A percentile compares a stretch with the other conserved stretches of the same genome.
Conservation (phyloP, 2,888 invertebrate species). For the Liopterus haemorrhoidalis region DNA sequence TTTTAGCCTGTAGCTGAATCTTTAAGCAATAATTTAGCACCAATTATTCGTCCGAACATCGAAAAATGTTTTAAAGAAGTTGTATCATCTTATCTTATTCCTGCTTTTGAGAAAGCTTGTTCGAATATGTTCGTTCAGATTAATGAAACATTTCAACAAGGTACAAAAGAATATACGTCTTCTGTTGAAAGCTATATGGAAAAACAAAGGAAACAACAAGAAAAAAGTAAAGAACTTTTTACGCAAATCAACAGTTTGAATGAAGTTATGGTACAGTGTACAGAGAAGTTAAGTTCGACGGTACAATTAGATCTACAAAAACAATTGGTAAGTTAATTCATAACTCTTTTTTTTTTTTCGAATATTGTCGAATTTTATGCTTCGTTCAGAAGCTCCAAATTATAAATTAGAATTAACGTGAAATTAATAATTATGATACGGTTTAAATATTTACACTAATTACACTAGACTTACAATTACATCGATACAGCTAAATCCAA, state of each 20-base stretch:
- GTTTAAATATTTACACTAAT: too few relatives aligned
- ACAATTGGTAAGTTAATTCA: conserved; percentile 41
- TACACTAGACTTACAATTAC: too few relatives aligned
- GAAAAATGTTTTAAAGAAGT: conserved; percentile 73
- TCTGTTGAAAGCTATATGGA: conserved; percentile 46
- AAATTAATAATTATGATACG: too few relatives aligned
- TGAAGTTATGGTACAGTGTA: conserved; percentile 41
- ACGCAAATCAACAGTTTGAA: conserved; percentile 44
- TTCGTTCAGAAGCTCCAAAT: background rate
- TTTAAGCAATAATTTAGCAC: conserved; percentile 61
- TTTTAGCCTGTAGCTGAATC: conserved; percentile 67
- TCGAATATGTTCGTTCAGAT: conserved; percentile 84
- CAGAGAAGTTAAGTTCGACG: conserved; percentile 40
- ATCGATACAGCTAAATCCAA: too few relatives aligned
- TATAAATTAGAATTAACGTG: background rate
- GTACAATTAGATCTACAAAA: conserved; percentile 42
- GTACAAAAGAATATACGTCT: conserved; percentile 82
- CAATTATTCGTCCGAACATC: conserved; percentile 66
- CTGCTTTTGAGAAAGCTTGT: conserved; percentile 81
- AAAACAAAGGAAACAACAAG: conserved; percentile 43
- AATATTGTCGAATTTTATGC: background rate
- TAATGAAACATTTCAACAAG: conserved; percentile 79
- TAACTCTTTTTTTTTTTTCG: conserved; percentile 36
- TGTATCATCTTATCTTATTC: conserved; percentile 69
- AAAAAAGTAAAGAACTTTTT: conserved; percentile 44